These are phyloP conservation scores for Epinephelus malabaricus DNA, from an alignment of 2,797 vertebrate genomes.

Conservation along the genomic window DNA sequence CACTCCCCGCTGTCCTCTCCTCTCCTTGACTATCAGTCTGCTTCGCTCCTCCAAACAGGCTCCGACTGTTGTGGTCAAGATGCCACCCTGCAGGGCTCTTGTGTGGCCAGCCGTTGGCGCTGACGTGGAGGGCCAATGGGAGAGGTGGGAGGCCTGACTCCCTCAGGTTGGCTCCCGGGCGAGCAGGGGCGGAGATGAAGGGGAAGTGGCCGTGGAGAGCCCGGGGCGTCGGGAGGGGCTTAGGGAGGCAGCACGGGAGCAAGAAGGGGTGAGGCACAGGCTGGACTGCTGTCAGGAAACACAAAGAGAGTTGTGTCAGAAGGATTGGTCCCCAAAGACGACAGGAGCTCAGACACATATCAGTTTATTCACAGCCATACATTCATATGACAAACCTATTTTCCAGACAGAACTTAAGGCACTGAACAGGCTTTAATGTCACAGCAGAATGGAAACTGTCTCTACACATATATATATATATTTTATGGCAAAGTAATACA, in stretches of 20 bases:
- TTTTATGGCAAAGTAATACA: not conserved
- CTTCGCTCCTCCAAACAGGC: slow-evolving; percentile 49
- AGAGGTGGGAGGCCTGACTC: slow-evolving; percentile 50
- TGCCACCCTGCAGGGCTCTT: slow-evolving; percentile 68
- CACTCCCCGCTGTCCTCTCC: slow-evolving; percentile 39
- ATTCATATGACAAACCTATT: not conserved
- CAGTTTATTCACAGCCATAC: not conserved
- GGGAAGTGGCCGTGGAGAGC: slow-evolving; percentile 67
- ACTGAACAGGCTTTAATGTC: not conserved
- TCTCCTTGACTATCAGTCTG: slow-evolving; percentile 36
- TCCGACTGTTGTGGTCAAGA: slow-evolving; percentile 50
- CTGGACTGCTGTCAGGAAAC: slow-evolving; percentile 67
- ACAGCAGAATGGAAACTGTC: not conserved
- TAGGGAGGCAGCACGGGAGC: slow-evolving; percentile 80
- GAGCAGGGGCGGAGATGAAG: slow-evolving; percentile 52
- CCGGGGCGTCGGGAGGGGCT: slow-evolving; percentile 64
- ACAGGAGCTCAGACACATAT: slow-evolving; percentile 13
- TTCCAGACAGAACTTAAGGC: not conserved
- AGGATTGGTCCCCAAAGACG: not conserved
- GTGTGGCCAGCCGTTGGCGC: slow-evolving; percentile 48
- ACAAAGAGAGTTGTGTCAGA: slow-evolving; percentile 30
- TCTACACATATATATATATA: not conserved
- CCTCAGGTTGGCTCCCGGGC: slow-evolving; percentile 53
- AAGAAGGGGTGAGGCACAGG: slow-evolving; percentile 75
- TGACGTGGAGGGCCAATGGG: slow-evolving; percentile 39